phyloP scores from a whole-genome alignment of 2,888 invertebrate genomes.

The Orchestes rusci region DNA sequence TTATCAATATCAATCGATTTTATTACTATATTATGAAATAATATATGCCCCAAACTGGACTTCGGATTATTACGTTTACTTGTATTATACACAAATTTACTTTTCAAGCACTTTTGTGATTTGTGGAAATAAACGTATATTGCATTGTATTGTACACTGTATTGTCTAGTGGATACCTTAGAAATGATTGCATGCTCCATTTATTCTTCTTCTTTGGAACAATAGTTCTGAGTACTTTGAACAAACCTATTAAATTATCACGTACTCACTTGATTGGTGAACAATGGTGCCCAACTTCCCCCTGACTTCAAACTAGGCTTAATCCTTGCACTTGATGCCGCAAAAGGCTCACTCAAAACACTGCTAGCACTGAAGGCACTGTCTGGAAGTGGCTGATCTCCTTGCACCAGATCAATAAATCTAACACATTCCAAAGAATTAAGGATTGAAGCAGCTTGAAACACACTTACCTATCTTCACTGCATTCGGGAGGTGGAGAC shows the following conservation, averaged over 20 bases:
- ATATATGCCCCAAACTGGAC: no score
- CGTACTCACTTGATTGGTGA: conserved; percentile 41
- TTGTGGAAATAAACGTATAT: no score
- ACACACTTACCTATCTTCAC: conserved; percentile 18
- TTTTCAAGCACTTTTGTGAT: no score
- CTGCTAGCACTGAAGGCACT: conserved; percentile 56
- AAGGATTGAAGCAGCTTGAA: neutral
- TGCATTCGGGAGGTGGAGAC: conserved; percentile 20
- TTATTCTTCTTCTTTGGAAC: no score
- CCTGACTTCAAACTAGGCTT: conserved; percentile 31
- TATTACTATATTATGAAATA: no score
- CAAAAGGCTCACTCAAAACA: conserved; percentile 44
- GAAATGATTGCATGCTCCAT: no score
- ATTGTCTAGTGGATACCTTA: no score
- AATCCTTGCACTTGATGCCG: conserved; percentile 50
- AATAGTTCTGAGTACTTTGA: no score
- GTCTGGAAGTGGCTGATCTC: conserved; percentile 46
- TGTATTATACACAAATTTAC: no score
- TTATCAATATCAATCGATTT: no score
- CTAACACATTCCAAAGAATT: conserved; percentile 3
- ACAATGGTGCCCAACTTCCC: conserved; percentile 64
- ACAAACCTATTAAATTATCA: neutral
- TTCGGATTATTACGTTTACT: no score
- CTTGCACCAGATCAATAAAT: conserved; percentile 26
- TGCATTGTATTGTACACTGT: no score